Evolutionary conservation across 2,888 invertebrate species (phyloP).

Genomic region (Hyppa rectilinea): DNA sequence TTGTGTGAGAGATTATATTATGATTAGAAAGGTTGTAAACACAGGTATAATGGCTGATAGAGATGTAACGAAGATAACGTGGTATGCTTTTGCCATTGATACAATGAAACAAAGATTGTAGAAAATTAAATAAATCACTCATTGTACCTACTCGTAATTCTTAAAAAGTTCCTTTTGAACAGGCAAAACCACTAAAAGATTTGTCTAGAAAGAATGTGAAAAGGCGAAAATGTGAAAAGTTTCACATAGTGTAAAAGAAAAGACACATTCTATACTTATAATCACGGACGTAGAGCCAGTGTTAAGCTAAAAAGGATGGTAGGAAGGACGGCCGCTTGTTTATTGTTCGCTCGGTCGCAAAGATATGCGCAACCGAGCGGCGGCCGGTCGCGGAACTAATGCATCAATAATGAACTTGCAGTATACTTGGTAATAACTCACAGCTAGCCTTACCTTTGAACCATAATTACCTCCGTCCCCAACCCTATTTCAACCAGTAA

Average conservation of each 20-base stretch:
- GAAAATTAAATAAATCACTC: too few species aligned
- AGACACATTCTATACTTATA: slow-evolving; percentile 14
- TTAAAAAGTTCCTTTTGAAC: not conserved
- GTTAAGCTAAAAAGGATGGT: slow-evolving; percentile 55
- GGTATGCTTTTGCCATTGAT: too few species aligned
- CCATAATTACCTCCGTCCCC: slow-evolving; percentile 35
- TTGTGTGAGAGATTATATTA: not conserved
- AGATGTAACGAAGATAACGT: too few species aligned
- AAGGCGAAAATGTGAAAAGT: slow-evolving; percentile 10
- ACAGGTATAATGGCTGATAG: not conserved
- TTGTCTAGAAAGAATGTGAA: not conserved
- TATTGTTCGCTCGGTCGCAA: slow-evolving; percentile 67
- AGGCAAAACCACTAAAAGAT: not conserved
- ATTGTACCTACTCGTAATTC: not conserved
- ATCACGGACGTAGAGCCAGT: slow-evolving; percentile 15
- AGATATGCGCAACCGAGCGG: slow-evolving; percentile 69
- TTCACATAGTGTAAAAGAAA: slow-evolving; percentile 10
- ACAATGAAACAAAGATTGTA: too few species aligned
- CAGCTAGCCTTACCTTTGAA: slow-evolving; percentile 47
- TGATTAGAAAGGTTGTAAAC: not conserved
- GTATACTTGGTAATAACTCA: slow-evolving; percentile 49
- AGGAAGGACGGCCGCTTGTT: slow-evolving; percentile 53
- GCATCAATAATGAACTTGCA: slow-evolving; percentile 76
- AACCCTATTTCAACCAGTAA: slow-evolving; percentile 19
- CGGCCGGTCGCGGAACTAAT: slow-evolving; percentile 73